These are phyloP conservation scores for Cuculus canorus DNA, from an alignment of 2,797 vertebrate genomes.

Conservation along the genomic window DNA sequence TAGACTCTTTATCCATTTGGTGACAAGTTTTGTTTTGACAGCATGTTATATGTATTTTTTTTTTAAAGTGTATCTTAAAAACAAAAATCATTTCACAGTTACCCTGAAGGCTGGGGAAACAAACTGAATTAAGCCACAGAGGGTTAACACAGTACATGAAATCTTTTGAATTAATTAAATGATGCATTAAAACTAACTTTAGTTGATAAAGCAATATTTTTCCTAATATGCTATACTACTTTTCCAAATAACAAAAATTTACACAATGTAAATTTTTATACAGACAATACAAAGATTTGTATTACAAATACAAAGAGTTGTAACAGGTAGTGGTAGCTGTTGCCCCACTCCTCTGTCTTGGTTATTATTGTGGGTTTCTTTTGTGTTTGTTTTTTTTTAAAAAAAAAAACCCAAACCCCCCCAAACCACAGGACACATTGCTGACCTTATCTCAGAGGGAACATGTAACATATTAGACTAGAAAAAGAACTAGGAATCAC, in stretches of 20 bases:
- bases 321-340: background rate
- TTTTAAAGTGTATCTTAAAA: background rate
- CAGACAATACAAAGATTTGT: background rate
- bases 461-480: background rate
- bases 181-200: background rate
- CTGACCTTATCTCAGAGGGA: background rate
- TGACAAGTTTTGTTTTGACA: background rate
- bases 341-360: no score
- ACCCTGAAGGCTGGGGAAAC: background rate
- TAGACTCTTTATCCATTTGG: background rate
- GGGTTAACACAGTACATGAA: background rate
- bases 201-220: background rate
- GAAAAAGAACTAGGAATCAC: background rate
- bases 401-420: background rate
- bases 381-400: no score
- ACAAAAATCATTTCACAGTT: background rate
- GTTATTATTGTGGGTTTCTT: background rate
- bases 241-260: background rate
- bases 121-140: background rate
- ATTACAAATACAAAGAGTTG: background rate
- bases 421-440: background rate
- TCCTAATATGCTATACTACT: background rate
- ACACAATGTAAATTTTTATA: fast-evolving
- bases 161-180: background rate
- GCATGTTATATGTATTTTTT: no score